Evolutionary conservation across 2,113 vertebrate species (phyloP).

Genomic region (Grammomys dolichurus): DNA sequence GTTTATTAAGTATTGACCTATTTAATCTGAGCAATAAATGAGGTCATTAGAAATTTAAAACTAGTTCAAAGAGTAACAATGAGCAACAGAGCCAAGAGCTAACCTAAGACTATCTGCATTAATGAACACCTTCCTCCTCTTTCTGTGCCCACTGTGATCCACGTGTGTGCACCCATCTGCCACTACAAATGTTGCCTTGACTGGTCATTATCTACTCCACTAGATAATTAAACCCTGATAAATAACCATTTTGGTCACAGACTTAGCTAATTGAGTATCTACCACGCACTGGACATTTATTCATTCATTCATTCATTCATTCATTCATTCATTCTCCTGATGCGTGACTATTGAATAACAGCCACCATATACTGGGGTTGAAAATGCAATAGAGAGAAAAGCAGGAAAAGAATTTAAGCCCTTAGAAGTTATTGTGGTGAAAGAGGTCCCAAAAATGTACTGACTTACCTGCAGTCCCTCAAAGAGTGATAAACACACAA

Average conservation of each 20-base stretch:
- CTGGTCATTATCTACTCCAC: background rate
- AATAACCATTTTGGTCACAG: background rate
- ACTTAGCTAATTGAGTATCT: background rate
- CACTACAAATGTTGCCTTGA: background rate
- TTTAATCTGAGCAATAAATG: background rate
- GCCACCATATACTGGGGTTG: background rate
- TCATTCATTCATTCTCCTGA: background rate
- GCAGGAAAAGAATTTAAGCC: background rate
- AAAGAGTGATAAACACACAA: accelerated
- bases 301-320: background rate
- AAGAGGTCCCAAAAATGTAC: background rate
- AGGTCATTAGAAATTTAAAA: background rate
- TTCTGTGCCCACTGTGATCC: background rate
- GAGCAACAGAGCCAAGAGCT: background rate
- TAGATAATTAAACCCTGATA: background rate
- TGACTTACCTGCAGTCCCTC: background rate
- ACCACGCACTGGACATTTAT: background rate
- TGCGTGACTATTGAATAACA: background rate
- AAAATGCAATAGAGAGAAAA: background rate
- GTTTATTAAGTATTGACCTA: background rate
- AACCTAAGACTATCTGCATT: background rate
- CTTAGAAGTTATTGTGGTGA: background rate
- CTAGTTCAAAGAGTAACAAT: background rate
- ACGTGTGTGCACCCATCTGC: background rate
- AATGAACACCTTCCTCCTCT: background rate